Conservation (phyloP, 2,888 invertebrate species). For the Limnephilus lunatus region DNA sequence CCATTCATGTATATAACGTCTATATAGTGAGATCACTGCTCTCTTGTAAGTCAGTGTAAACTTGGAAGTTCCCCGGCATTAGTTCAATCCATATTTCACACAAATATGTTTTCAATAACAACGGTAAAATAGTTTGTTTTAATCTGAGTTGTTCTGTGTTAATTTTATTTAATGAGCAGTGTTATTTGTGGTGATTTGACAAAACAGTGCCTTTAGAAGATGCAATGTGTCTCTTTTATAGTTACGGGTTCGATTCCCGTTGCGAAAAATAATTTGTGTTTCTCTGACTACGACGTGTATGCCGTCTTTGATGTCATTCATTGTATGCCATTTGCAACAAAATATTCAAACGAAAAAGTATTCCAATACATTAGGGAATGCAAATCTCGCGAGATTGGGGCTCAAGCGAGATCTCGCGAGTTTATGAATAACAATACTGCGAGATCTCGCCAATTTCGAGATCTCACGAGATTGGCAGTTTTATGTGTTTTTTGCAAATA, state of each 20-base stretch:
- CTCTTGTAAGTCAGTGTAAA: constrained; percentile 56
- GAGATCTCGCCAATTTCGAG: no score
- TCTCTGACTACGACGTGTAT: background rate
- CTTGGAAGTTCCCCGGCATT: constrained; percentile 39
- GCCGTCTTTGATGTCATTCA: background rate
- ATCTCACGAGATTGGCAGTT: no score
- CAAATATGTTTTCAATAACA: constrained; percentile 48
- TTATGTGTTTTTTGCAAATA: no score
- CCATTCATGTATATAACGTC: constrained; percentile 59
- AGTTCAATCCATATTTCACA: constrained; percentile 10
- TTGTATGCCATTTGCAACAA: background rate
- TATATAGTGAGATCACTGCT: constrained; percentile 51
- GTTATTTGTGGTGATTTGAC: background rate
- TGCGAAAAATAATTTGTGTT: background rate
- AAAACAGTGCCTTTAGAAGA: background rate
- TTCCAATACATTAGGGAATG: no score
- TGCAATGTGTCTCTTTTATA: background rate
- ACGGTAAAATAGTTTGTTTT: constrained; percentile 36
- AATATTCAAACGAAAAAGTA: background rate
- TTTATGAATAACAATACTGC: no score
- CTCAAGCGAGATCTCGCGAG: no score
- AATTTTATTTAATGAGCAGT: background rate
- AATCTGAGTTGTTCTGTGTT: background rate
- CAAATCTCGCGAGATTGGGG: no score
- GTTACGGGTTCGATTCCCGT: background rate